Base-by-base conservation (phyloP, 1,140 invertebrate genomes). In the Caenorhabditis tropicalis region DNA sequence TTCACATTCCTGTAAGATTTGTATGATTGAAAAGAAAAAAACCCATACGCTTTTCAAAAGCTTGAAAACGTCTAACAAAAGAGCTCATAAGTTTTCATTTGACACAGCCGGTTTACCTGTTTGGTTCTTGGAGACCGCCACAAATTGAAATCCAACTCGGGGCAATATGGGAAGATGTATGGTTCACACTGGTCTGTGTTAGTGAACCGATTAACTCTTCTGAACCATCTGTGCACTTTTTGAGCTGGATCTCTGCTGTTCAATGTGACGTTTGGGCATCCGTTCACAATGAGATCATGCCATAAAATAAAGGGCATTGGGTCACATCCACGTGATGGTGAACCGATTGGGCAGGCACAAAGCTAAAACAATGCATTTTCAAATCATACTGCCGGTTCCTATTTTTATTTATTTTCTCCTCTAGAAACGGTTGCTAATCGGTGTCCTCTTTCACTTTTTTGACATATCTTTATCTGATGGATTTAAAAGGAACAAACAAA, bases 141-240 rank as follows among this genome's bases (percentile, higher is more conserved):
- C 21, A 91, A 58, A 74, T 91, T 91, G 86, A 91, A 91, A 53
- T 91, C 90, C 19, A 91, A 83, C 84, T 91, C 90, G 56, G 90
- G 85, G 43, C 90, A 91, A 49, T 91, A 91, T 19, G 90, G 90
- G 88, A 91, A 91, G 56, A 90, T 90, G 87, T 91, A 91, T 9
- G 90, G 90, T 83, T 91, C 90, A 79, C 90, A 91, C 46, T 91
- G 90, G 82, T 91, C 90, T 3, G 90, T 91, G 85, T 91, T 91
- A 3, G 87, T 89, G 88, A 91, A 91, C 49, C 90, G 70, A 56
- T 91, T 91, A 65, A 90, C 89, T 60, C 90, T 82, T 84, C 90
- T 83, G 88, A 91, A 91, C 90, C 90, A 91, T 10, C 90, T 90
- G 70, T 91, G 90, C 24, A 91, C 90, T 86, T 91, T 91, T 53